These are phyloP conservation scores for Platyscapa corneri DNA, from an alignment of 1,140 invertebrate genomes.

Conservation along the genomic window DNA sequence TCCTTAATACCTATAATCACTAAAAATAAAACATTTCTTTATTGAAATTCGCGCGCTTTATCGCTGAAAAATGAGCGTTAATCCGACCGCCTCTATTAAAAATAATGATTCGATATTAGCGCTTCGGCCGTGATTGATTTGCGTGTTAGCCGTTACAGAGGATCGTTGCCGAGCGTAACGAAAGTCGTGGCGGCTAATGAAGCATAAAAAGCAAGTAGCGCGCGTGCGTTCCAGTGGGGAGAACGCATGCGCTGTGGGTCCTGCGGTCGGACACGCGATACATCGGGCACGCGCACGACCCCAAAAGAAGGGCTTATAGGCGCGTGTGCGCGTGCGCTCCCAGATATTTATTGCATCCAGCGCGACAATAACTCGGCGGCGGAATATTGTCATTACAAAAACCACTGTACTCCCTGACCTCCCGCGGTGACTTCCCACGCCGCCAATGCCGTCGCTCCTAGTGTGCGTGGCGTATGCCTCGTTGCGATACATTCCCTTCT, in stretches of 20 bases:
- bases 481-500: neutral
- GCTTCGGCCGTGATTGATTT: neutral
- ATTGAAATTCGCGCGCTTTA: neutral
- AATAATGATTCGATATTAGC: neutral
- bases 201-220: neutral
- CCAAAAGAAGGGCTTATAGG: too few relatives aligned
- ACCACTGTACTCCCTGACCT: conserved; percentile 62
- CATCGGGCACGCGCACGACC: neutral
- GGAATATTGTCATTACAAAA: conserved; percentile 57
- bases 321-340: too few relatives aligned
- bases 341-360: too few relatives aligned
- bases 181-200: neutral
- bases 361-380: conserved; percentile 10
- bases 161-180: neutral
- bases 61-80: neutral
- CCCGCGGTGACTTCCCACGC: conserved; percentile 68
- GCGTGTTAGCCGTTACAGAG: conserved; percentile 1
- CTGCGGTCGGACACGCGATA: too few relatives aligned
- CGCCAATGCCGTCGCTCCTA: conserved; percentile 37
- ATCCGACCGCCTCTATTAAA: neutral
- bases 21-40: neutral
- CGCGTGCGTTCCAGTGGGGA: neutral
- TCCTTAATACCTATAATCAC: neutral
- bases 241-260: conserved; percentile 48
- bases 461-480: neutral